Evolutionary conservation across 2,113 vertebrate genomes (phyloP).

Genomic region (Sander lucioperca): DNA sequence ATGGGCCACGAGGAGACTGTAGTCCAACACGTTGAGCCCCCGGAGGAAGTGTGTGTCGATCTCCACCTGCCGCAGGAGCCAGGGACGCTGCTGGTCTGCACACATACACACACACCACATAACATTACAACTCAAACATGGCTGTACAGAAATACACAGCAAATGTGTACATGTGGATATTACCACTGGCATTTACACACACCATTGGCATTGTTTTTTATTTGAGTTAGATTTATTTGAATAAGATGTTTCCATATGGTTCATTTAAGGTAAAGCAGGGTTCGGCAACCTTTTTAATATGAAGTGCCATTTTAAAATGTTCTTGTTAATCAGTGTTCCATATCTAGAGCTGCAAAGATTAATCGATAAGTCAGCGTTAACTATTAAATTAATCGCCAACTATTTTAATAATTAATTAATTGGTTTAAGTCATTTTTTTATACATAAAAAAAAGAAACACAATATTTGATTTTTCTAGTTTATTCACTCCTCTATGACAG

Average conservation of each 20-base stretch:
- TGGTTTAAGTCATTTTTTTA: too few relatives aligned
- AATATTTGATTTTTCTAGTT: too few relatives aligned
- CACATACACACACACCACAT: conserved; percentile 15
- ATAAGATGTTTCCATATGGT: background rate
- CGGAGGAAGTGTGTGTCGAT: conserved; percentile 88
- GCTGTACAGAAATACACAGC: background rate
- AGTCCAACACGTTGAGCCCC: conserved; percentile 89
- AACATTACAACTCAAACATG: background rate
- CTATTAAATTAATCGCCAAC: too few relatives aligned
- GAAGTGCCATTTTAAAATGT: too few relatives aligned
- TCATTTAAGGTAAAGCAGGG: background rate
- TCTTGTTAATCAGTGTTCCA: too few relatives aligned
- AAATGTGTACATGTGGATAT: background rate
- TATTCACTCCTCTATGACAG: too few relatives aligned
- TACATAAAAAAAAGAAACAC: too few relatives aligned
- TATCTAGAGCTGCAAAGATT: too few relatives aligned
- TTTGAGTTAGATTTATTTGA: too few relatives aligned
- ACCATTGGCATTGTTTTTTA: background rate
- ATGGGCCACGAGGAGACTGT: conserved; percentile 90
- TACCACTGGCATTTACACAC: background rate
- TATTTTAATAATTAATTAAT: too few relatives aligned
- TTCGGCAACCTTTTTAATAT: too few relatives aligned
- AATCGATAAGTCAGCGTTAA: too few relatives aligned
- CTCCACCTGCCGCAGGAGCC: conserved; percentile 88
- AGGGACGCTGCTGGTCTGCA: conserved; percentile 86